Conservation (phyloP, 2,797 vertebrate species). For the Malacoraja senta region DNA sequence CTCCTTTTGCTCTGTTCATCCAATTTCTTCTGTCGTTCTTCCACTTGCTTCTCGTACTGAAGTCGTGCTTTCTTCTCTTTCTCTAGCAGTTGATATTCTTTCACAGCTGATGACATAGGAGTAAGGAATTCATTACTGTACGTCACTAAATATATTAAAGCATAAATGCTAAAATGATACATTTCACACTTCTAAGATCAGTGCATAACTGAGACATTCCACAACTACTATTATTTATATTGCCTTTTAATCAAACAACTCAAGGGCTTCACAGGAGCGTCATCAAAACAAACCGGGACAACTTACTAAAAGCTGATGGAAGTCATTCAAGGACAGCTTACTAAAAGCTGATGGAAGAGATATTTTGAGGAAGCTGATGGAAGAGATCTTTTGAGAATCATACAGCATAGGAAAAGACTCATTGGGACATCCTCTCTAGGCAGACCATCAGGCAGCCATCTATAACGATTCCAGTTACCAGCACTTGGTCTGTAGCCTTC, state of each 20-base stretch:
- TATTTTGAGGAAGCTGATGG: background rate
- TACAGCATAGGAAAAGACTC: too few relatives aligned
- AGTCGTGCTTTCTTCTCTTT: slow-evolving; percentile 80
- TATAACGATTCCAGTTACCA: too few relatives aligned
- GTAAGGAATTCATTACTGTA: background rate
- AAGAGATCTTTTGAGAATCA: background rate
- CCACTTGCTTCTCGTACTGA: slow-evolving; percentile 80
- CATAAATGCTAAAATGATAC: background rate
- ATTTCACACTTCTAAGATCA: background rate
- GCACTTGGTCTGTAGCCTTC: too few relatives aligned
- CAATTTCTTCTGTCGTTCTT: slow-evolving; percentile 80
- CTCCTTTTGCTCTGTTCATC: slow-evolving; percentile 81
- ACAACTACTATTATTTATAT: background rate
- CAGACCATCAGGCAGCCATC: too few relatives aligned
- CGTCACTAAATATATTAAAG: background rate
- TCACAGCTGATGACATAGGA: slow-evolving; percentile 59
- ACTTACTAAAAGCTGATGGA: background rate
- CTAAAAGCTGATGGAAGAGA: background rate
- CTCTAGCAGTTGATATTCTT: slow-evolving; percentile 80
- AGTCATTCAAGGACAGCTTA: background rate
- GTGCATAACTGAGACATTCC: background rate
- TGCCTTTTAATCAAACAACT: background rate
- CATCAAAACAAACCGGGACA: background rate
- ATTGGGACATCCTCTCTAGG: too few relatives aligned
- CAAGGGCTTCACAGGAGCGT: background rate